Conservation (phyloP, 2,888 invertebrate species). For the Chirona hameri region DNA sequence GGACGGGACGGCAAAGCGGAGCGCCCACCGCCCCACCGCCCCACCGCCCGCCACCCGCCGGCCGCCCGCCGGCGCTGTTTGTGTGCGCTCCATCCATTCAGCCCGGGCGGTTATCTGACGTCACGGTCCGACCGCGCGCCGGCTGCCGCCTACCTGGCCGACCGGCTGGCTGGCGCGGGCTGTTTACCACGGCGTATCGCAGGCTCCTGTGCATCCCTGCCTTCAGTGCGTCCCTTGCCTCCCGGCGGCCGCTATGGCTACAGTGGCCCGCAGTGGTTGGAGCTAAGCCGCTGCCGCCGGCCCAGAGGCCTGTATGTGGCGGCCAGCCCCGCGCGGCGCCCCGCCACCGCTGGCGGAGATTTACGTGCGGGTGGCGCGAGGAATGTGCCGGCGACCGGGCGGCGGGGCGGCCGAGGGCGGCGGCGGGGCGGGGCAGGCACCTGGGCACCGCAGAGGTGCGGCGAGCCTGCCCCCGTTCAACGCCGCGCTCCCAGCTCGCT, state of each 20-base stretch:
- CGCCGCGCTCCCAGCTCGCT: neutral
- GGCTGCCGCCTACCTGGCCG: neutral
- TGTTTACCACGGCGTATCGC: too few species aligned
- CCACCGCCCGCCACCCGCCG: neutral
- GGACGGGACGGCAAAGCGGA: too few species aligned
- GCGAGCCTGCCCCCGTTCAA: neutral
- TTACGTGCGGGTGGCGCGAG: constrained; percentile 1
- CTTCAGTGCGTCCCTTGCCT: too few species aligned
- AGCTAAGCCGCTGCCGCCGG: too few species aligned
- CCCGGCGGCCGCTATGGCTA: too few species aligned
- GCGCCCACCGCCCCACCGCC: too few species aligned
- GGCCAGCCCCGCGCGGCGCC: neutral
- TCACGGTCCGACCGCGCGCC: neutral
- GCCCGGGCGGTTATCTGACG: neutral
- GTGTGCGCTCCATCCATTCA: neutral
- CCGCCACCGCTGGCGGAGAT: neutral
- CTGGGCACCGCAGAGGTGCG: neutral
- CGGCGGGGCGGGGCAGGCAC: neutral
- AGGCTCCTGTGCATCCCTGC: too few species aligned
- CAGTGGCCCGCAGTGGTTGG: too few species aligned
- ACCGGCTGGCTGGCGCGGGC: too few species aligned
- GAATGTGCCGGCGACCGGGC: neutral
- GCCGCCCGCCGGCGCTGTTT: neutral
- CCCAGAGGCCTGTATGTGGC: neutral
- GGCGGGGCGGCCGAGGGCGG: neutral